Conservation (phyloP, 1,140 invertebrate genomes). For the Nixonia krombeini region DNA sequence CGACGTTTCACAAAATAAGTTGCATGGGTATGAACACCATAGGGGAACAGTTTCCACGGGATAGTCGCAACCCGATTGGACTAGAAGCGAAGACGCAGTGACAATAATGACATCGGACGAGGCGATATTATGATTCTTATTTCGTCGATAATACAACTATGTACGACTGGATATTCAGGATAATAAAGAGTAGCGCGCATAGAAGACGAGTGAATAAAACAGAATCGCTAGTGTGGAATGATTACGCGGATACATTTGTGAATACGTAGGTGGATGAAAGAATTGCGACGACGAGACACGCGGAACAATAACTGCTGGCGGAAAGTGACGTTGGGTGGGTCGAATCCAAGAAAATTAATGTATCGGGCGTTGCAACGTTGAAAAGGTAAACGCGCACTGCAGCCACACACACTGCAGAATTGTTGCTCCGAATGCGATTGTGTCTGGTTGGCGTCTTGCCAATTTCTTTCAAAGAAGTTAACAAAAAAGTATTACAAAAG, state of each 20-base stretch:
- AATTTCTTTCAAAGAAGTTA: slow-evolving; percentile 45
- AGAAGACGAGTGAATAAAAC: background rate
- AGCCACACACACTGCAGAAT: slow-evolving; percentile 26
- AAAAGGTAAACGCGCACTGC: slow-evolving; percentile 28
- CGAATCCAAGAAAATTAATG: slow-evolving; percentile 30
- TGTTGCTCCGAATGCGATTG: slow-evolving; percentile 40
- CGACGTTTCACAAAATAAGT: too few relatives aligned
- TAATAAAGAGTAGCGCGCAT: slow-evolving; percentile 8
- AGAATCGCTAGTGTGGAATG: slow-evolving; percentile 16
- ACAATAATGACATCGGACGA: slow-evolving; percentile 55
- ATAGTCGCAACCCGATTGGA: background rate
- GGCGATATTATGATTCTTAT: slow-evolving; percentile 18
- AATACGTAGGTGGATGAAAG: too few relatives aligned
- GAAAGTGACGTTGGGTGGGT: slow-evolving; percentile 17
- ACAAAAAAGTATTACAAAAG: slow-evolving; percentile 39
- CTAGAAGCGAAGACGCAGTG: slow-evolving; percentile 37
- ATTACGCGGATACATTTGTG: too few relatives aligned
- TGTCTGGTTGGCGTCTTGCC: too few relatives aligned
- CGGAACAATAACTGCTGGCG: background rate
- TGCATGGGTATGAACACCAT: too few relatives aligned
- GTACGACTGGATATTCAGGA: slow-evolving; percentile 1
- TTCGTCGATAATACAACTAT: too few relatives aligned
- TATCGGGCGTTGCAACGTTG: slow-evolving; percentile 17
- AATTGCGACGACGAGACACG: background rate
- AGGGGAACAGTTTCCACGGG: too few relatives aligned